These are phyloP conservation scores for Tyto alba DNA, from an alignment of 2,113 vertebrate genomes.

Conservation along the genomic window DNA sequence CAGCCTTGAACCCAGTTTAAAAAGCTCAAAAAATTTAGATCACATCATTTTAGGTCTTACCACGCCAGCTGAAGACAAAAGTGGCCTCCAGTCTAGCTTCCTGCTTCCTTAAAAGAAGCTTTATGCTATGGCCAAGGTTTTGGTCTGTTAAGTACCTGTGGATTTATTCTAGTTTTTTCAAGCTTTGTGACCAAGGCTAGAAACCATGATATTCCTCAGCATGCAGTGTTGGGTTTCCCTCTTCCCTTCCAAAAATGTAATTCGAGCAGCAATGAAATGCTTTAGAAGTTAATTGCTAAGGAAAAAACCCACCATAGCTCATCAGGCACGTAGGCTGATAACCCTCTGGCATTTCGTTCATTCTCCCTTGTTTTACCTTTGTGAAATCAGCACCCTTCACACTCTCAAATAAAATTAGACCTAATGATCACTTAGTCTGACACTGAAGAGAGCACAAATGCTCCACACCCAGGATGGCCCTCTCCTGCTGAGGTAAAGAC, in stretches of 20 bases:
- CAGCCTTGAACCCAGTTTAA: not conserved
- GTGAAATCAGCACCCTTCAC: not conserved
- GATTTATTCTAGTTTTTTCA: not conserved
- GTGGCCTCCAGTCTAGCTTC: not conserved
- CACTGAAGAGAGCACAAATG: not conserved
- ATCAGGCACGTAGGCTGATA: not conserved
- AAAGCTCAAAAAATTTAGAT: not conserved
- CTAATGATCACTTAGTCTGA: not conserved
- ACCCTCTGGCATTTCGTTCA: not conserved
- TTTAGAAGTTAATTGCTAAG: not conserved
- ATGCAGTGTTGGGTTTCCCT: not conserved
- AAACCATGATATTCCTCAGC: not conserved
- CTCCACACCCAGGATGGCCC: not conserved
- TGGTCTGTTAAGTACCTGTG: not conserved
- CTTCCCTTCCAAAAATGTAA: not conserved
- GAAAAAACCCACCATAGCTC: not conserved
- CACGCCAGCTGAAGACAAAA: not conserved
- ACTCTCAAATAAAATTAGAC: conserved; percentile 6
- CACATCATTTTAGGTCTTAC: not conserved
- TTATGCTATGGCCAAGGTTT: not conserved
- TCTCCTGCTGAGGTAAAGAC: not conserved
- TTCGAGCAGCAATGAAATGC: not conserved
- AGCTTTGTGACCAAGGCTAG: not conserved
- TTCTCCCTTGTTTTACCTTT: not conserved
- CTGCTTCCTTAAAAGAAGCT: not conserved